Base-by-base conservation (phyloP, 2,888 invertebrate genomes). In the Danaus chrysippus region DNA sequence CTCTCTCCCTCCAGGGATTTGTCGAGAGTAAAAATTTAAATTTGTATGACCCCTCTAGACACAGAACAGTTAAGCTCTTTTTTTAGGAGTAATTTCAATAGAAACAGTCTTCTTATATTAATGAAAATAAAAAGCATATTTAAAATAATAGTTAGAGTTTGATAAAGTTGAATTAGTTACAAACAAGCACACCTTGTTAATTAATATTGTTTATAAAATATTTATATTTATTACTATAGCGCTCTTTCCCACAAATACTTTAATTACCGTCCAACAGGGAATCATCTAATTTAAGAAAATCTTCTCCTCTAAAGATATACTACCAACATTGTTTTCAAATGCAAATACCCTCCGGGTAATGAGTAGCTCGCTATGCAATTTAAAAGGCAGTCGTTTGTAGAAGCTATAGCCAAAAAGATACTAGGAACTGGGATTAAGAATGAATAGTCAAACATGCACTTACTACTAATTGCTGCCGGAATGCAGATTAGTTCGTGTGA, bases 21-120 rank as follows among this genome's bases (percentile, higher is more conserved):
- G 77, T 69, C 76, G 82, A 79, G 83, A 87, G 82, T 82, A 85
- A 87, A 83, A 87, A 86, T 91, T 91, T 89, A 90, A 91, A 91
- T 86, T 90, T 89, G 83, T 83, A 89, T 87, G 89, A 87, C 87
- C 89, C 78, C 73, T 74, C 71, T 65, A 64, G 64, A 67, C 65
- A 70, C 79, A 83, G 76, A 82, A 82, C 78, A 75, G 79, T 74
- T 73, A 74, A 76, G 59, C 58, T 74, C 77, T 78, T 76, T 79
- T 75, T 73, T 71, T 74, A 72, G 19, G 9, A n/a, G 12, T 15
- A 15, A n/a, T 15, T 46, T n/a, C 15, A 15, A 46, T 15, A 46
- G n/a, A 46, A 49, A 49, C 17, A 49, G 17, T 49, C 9, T 17
- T 17, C 10, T 17, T 49, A 17, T 49, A 49, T 3, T 49, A 49